Evolutionary conservation across 2,113 vertebrate genomes (phyloP).

Genomic region (Labeo rohita): DNA sequence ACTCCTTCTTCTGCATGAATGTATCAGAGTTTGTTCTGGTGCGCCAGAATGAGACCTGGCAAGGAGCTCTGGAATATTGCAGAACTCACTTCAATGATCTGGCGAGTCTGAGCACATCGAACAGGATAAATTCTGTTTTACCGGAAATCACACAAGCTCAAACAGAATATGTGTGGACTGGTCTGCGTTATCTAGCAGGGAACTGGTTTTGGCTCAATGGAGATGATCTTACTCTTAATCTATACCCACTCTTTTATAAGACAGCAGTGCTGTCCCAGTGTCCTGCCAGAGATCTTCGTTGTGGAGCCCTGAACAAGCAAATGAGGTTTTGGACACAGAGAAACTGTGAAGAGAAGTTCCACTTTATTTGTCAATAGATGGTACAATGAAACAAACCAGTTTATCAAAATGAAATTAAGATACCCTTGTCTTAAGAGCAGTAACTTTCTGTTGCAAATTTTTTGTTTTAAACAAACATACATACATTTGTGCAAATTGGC

Average conservation of each 20-base stretch:
- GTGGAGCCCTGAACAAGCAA: background rate
- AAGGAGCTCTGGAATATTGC: conserved; percentile 34
- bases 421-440: background rate
- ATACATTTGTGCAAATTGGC: background rate
- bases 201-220: conserved; percentile 20
- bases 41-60: background rate
- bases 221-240: background rate
- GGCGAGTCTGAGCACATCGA: background rate
- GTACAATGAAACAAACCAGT: background rate
- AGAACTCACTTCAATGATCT: background rate
- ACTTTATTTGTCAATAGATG: conserved; percentile 18
- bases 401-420: background rate
- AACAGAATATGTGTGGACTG: conserved; percentile 28
- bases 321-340: background rate
- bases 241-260: background rate
- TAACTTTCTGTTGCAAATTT: background rate
- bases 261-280: background rate
- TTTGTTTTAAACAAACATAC: background rate
- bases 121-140: background rate
- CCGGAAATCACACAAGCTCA: background rate
- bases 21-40: background rate
- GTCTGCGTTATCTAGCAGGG: conserved; percentile 18
- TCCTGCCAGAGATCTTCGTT: background rate
- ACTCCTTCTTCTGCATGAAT: conserved; percentile 13
- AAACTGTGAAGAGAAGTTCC: conserved; percentile 34